These are phyloP conservation scores for Amblyjoppa fuscipennis DNA, from an alignment of 2,888 invertebrate species.

Conservation along the genomic window DNA sequence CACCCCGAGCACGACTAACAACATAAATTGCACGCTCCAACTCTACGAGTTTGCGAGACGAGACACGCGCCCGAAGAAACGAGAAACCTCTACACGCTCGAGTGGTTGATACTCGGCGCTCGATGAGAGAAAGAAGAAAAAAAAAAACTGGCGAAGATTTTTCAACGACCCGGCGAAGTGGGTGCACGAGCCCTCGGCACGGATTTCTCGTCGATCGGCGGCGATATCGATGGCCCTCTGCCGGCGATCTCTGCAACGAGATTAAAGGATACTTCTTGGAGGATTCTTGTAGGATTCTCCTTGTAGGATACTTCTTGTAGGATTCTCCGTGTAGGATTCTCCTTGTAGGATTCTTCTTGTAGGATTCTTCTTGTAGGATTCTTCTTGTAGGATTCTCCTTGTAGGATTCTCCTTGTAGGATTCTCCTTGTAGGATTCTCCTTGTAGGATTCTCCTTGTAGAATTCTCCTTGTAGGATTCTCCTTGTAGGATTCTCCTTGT, in stretches of 20 bases:
- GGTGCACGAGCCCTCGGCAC: not conserved
- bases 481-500: too few relatives aligned
- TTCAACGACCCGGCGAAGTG: not conserved
- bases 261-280: too few relatives aligned
- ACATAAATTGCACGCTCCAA: constrained; percentile 2
- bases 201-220: not conserved
- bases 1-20: not conserved
- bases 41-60: not conserved
- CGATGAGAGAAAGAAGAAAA: constrained; percentile 14
- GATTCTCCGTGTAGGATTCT: too few relatives aligned
- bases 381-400: too few relatives aligned
- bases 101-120: not conserved
- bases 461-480: too few relatives aligned
- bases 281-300: too few relatives aligned
- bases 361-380: too few relatives aligned
- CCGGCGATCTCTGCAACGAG: not conserved
- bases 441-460: too few relatives aligned
- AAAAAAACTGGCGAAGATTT: not conserved
- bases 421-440: too few relatives aligned
- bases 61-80: constrained; percentile 3
- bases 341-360: too few relatives aligned
- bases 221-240: not conserved
- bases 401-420: too few relatives aligned
- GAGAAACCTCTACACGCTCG: not conserved
- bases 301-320: too few relatives aligned